These are phyloP conservation scores for Drosophila picticornis DNA, from an alignment of 2,888 invertebrate species.

Conservation along the genomic window DNA sequence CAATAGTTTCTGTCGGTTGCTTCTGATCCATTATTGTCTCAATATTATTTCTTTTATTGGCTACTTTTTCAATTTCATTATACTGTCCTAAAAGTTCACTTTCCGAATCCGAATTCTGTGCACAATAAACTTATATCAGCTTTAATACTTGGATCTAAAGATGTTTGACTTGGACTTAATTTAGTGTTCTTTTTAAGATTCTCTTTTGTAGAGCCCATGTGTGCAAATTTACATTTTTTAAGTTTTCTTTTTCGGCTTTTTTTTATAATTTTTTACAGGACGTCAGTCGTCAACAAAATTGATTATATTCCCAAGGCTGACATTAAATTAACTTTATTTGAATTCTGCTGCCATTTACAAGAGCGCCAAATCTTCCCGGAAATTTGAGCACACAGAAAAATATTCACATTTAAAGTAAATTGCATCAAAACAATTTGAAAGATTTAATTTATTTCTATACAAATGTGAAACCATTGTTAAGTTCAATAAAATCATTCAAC, in stretches of 20 bases:
- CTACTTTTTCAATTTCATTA: neutral
- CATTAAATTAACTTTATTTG: neutral
- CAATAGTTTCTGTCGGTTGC: neutral
- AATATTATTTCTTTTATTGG: neutral
- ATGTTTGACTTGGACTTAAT: neutral
- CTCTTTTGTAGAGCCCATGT: neutral
- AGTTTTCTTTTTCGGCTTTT: neutral
- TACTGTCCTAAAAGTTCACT: neutral
- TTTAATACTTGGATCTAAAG: neutral
- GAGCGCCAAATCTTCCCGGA: neutral
- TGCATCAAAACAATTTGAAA: too few relatives aligned
- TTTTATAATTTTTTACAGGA: neutral
- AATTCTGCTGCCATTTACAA: neutral
- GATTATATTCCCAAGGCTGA: constrained; percentile 8
- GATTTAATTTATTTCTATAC: neutral
- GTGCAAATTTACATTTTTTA: too few relatives aligned
- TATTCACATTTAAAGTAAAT: neutral
- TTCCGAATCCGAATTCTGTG: neutral
- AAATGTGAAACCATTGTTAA: neutral
- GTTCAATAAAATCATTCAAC: neutral
- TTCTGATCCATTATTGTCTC: neutral
- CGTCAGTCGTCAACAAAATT: neutral
- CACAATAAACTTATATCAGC: neutral
- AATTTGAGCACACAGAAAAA: neutral
- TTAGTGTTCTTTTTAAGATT: neutral